Conservation (phyloP, 2,797 vertebrate genomes). For the Aplochiton taeniatus region DNA sequence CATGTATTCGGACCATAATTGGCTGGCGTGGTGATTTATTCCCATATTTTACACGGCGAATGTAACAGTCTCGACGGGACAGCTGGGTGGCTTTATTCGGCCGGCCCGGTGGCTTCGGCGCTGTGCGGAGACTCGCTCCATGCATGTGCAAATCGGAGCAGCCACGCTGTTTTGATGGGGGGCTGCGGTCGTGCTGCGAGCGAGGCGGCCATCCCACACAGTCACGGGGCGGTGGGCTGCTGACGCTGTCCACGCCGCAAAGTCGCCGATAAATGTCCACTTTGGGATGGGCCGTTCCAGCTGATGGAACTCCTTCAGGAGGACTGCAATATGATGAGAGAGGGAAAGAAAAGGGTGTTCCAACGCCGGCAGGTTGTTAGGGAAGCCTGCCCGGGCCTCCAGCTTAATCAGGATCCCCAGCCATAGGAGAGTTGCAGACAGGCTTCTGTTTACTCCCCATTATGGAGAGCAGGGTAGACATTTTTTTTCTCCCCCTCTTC, state of each 20-base stretch:
- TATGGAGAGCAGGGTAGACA: too few species aligned
- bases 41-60: slow-evolving; percentile 33
- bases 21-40: slow-evolving; percentile 31
- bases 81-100: slow-evolving; percentile 45
- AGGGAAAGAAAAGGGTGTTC: too few species aligned
- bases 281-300: too few species aligned
- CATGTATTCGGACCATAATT: slow-evolving; percentile 20
- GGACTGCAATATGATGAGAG: too few species aligned
- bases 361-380: too few species aligned
- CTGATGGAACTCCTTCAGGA: too few species aligned
- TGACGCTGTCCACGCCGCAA: slow-evolving; percentile 13
- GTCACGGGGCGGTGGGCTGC: slow-evolving; percentile 6
- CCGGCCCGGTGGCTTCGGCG: slow-evolving; percentile 40
- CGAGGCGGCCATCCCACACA: slow-evolving; percentile 34
- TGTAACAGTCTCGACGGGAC: slow-evolving; percentile 39
- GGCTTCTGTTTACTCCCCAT: too few species aligned
- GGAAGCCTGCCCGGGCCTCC: too few species aligned
- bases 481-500: too few species aligned
- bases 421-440: too few species aligned
- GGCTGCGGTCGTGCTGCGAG: slow-evolving; percentile 5
- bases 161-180: slow-evolving; percentile 31
- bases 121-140: slow-evolving; percentile 31
- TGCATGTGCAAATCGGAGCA: slow-evolving; percentile 54
- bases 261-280: slow-evolving; percentile 2
- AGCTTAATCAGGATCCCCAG: too few species aligned